Percentiles rank a stretch among this genome's conserved stretches.
Evolutionary conservation across 2,888 invertebrate genomes (phyloP).

Genomic region (Brachylomia viminalis): DNA sequence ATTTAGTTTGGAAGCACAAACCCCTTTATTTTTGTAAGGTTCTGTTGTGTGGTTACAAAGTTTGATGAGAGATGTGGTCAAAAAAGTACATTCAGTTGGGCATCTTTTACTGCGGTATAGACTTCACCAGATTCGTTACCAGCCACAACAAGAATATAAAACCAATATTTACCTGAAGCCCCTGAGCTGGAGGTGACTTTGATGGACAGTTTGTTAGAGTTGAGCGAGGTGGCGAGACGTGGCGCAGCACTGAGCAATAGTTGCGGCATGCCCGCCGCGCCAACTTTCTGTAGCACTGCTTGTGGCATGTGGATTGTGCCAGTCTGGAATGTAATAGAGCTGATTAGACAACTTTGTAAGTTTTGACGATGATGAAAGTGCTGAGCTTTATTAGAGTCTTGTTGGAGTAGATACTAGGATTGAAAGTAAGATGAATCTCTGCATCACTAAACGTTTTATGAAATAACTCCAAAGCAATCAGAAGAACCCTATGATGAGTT

Average conservation of each 20-base stretch:
- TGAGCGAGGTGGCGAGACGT: constrained; percentile 84
- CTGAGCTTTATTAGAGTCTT: background rate
- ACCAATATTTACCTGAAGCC: constrained; percentile 76
- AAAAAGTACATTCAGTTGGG: background rate
- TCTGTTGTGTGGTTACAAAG: background rate
- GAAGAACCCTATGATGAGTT: background rate
- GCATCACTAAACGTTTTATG: background rate
- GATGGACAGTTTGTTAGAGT: constrained; percentile 92
- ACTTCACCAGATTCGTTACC: background rate
- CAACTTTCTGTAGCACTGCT: constrained; percentile 88
- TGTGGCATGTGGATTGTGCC: constrained; percentile 91
- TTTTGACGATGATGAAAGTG: no score
- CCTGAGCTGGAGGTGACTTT: constrained; percentile 91
- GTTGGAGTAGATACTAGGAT: background rate
- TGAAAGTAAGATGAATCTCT: background rate
- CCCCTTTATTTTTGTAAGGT: background rate
- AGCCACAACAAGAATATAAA: background rate
- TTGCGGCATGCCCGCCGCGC: constrained; percentile 86
- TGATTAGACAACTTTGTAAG: constrained; percentile 3
- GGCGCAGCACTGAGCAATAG: constrained; percentile 86
- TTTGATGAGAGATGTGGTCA: background rate
- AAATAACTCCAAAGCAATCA: background rate
- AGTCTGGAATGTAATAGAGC: constrained; percentile 81
- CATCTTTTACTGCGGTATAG: background rate
- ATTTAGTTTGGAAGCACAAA: background rate